Evolutionary conservation across 2,113 vertebrate species (phyloP).

Genomic region (Brachyhypopomus gauderio): DNA sequence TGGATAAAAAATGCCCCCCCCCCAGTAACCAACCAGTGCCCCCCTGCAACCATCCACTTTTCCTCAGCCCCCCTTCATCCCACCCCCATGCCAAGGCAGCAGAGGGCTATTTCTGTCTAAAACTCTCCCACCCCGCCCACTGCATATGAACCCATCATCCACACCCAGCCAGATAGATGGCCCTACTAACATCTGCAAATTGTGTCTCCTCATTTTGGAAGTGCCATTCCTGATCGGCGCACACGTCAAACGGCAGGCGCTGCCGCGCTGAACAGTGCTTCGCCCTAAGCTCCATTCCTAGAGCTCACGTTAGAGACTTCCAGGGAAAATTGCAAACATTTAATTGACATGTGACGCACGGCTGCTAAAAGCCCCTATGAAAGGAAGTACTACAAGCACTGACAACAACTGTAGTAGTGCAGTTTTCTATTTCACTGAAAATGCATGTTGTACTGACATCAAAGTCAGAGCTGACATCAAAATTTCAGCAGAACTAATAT

Average conservation of each 20-base stretch:
- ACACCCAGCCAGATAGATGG: constrained; percentile 75
- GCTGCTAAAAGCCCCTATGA: no score
- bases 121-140: constrained; percentile 64
- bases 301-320: not conserved
- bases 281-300: not conserved
- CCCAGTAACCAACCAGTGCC: constrained; percentile 17
- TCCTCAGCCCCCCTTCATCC: constrained; percentile 61
- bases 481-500: not conserved
- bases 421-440: no score
- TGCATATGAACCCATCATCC: constrained; percentile 68
- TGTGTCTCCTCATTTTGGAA: constrained; percentile 73
- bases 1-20: constrained; percentile 66
- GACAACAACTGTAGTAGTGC: no score
- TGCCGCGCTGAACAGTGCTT: constrained; percentile 10
- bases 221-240: constrained; percentile 64
- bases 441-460: no score
- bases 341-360: no score
- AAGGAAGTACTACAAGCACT: no score
- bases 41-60: constrained; percentile 8
- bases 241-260: constrained; percentile 69
- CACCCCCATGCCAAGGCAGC: constrained; percentile 71
- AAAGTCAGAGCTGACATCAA: no score
- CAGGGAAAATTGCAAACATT: no score
- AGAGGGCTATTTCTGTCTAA: constrained; percentile 83
- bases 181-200: constrained; percentile 86